phyloP scores from a whole-genome alignment of 2,113 vertebrate genomes.

The Morone saxatilis region DNA sequence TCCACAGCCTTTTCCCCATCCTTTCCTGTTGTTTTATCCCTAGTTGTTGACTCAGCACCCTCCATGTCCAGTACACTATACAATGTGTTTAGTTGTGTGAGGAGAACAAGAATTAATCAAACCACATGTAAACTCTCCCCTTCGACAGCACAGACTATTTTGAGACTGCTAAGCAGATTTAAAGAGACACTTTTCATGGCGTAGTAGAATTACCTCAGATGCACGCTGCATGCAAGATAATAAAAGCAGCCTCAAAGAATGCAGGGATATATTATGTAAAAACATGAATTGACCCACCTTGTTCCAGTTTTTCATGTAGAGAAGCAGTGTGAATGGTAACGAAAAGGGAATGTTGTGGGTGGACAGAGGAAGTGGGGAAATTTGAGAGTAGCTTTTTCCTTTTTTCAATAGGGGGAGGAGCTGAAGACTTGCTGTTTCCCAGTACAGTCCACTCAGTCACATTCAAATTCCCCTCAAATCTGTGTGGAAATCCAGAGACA shows the following conservation, averaged over 20 bases:
- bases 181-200: not conserved
- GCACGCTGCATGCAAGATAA: not conserved
- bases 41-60: slow-evolving; percentile 31
- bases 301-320: slow-evolving; percentile 10
- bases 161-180: not conserved
- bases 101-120: not conserved
- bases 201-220: not conserved
- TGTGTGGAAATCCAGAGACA: not conserved
- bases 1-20: slow-evolving; percentile 29
- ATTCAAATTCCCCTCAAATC: not conserved
- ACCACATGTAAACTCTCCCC: not conserved
- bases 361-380: slow-evolving; percentile 61
- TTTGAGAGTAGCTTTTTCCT: slow-evolving; percentile 35
- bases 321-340: slow-evolving; percentile 6
- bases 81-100: slow-evolving; percentile 5
- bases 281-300: slow-evolving; percentile 44
- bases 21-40: slow-evolving; percentile 5
- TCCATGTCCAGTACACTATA: slow-evolving; percentile 53
- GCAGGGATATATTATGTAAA: not conserved
- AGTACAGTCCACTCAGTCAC: not conserved
- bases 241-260: not conserved
- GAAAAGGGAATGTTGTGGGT: slow-evolving; percentile 31
- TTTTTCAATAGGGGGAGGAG: slow-evolving; percentile 45
- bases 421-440: not conserved
- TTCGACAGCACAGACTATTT: not conserved